phyloP scores from a whole-genome alignment of 2,888 invertebrate species.

The Nebria salina region DNA sequence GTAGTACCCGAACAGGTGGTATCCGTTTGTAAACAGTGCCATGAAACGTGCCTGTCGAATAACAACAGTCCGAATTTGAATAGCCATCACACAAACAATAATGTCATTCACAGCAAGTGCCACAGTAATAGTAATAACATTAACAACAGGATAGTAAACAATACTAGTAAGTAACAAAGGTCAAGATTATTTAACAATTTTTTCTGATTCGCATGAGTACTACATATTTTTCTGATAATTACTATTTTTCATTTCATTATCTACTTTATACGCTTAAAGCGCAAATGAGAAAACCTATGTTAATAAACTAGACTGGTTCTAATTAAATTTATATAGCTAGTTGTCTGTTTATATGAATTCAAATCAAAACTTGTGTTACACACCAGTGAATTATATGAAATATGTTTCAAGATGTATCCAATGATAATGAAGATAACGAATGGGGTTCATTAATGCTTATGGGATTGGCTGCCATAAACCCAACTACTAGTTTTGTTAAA shows the following conservation, averaged over 20 bases:
- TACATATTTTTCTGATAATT: too few species aligned
- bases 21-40: constrained; percentile 80
- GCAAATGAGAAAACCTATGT: too few species aligned
- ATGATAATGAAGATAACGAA: constrained; percentile 65
- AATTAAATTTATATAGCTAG: too few species aligned
- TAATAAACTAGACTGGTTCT: too few species aligned
- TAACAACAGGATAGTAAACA: constrained; percentile 17
- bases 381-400: background rate
- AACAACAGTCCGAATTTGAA: constrained; percentile 63
- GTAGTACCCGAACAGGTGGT: constrained; percentile 74
- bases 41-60: constrained; percentile 76
- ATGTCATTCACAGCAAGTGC: constrained; percentile 51
- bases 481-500: constrained; percentile 69
- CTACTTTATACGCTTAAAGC: too few species aligned
- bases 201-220: background rate
- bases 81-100: constrained; percentile 52
- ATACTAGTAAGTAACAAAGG: constrained; percentile 4
- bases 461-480: constrained; percentile 72
- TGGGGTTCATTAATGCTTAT: constrained; percentile 74
- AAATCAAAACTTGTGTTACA: too few species aligned
- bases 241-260: too few species aligned
- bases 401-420: constrained; percentile 44
- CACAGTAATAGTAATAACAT: constrained; percentile 33
- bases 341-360: too few species aligned
- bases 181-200: background rate